phyloP scores from a whole-genome alignment of 2,797 vertebrate genomes.

The Aplochiton taeniatus region DNA sequence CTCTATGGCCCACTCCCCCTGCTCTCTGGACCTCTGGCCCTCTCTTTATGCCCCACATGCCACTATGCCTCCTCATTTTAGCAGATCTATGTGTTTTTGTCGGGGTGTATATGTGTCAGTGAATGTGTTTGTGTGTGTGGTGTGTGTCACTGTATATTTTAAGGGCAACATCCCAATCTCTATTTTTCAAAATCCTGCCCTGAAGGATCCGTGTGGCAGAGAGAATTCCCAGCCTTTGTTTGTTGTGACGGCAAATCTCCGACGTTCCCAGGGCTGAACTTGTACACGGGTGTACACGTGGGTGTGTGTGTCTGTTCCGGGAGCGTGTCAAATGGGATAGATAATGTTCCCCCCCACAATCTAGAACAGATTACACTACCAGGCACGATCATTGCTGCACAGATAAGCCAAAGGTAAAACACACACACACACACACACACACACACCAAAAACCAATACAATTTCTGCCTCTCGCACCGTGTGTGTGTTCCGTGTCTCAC shows the following conservation, averaged over 20 bases:
- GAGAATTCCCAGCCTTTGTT: slow-evolving; percentile 1
- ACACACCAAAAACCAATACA: too few species aligned
- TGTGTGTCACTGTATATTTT: neutral
- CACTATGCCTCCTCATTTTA: neutral
- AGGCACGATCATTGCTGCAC: slow-evolving; percentile 1
- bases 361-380: slow-evolving; percentile 7
- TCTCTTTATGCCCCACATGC: neutral
- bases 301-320: slow-evolving; percentile 1
- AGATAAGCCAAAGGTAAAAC: slow-evolving; percentile 14
- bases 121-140: slow-evolving; percentile 2
- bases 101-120: slow-evolving; percentile 17
- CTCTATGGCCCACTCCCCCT: too few species aligned
- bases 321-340: slow-evolving; percentile 3
- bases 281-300: neutral
- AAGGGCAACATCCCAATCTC: slow-evolving; percentile 3
- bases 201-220: slow-evolving; percentile 5
- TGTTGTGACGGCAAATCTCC: neutral
- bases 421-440: slow-evolving; percentile 3
- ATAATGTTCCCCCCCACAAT: slow-evolving; percentile 11
- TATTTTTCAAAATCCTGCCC: slow-evolving; percentile 2
- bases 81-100: slow-evolving; percentile 20
- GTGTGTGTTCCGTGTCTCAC: too few species aligned
- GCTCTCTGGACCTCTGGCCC: neutral
- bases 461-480: too few species aligned
- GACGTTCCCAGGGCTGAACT: neutral